Evolutionary conservation across 1,140 invertebrate species (phyloP), one percentile per base, ranked within the genome.

Genomic region (Idris sp.): DNA sequence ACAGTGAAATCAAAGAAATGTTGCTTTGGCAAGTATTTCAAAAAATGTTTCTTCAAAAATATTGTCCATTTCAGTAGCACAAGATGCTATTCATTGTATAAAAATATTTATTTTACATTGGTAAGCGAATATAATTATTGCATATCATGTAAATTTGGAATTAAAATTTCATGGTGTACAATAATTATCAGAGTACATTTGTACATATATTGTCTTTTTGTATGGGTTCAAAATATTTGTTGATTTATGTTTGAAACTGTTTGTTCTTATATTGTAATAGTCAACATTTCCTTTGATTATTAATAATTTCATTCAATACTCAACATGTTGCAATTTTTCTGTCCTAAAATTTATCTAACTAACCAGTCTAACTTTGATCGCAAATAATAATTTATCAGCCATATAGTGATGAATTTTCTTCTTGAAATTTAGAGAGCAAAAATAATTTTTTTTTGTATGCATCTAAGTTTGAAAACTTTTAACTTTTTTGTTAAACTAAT

Each of bases 101-200:
- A 53, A 72, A 43, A 46, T 69, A 53, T 58, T 53, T 54, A 49
- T 10, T 53, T 46, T 61, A 28, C 33, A 18, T 68, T 56, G 11
- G 6, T 30, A 53, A 15, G 15, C 8, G 7, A 31, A 28, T 14
- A 30, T 43, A 44, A 58, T 67, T 30, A 53, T 26, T 30, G 9
- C 13, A 38, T 35, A 3, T 15, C 15, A 16, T 38, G 36, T 16
- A 16, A 22, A 56, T 19, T 35, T 10, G 31, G 14, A 54, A 2
- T 51, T 9, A 31, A 33, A 19, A 18, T 5, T 9, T 16, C 33
- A 43, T 19, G 9, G 36, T 22, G 19, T 28, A 44, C 22, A 44
- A 36, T 65, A 49, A 43, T 19, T 46, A n/a, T n/a, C n/a, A n/a
- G n/a, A n/a, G n/a, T n/a, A n/a, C n/a, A n/a, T n/a, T n/a, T n/a